A percentile compares a stretch with the other conserved stretches of the same genome.
Evolutionary conservation across 92 coral and sea anemone species (phyloP).

Genomic region (Ricordea florida): DNA sequence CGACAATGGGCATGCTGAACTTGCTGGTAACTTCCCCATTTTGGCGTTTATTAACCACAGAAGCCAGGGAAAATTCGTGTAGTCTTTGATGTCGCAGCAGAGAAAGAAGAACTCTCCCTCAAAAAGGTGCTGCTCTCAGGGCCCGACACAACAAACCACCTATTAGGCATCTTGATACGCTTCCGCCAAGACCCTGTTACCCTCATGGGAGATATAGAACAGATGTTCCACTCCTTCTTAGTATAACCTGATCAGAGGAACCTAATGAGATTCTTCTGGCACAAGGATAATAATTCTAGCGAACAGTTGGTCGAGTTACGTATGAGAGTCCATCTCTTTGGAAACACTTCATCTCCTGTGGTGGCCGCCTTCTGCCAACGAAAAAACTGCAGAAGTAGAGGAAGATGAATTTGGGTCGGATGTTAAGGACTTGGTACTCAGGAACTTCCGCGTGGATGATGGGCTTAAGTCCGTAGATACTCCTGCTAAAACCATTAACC

Average conservation of each 20-base stretch:
- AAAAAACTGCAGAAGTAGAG: too few species aligned
- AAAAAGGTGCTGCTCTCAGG: constrained; percentile 46
- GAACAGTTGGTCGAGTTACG: constrained; percentile 28
- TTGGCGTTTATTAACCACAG: constrained; percentile 47
- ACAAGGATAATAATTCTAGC: constrained; percentile 37
- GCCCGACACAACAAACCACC: constrained; percentile 35
- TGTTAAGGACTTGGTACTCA: too few species aligned
- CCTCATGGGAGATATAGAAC: constrained; percentile 51
- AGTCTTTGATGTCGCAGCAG: constrained; percentile 57
- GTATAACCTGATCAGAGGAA: constrained; percentile 33
- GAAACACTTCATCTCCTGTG: constrained; percentile 55
- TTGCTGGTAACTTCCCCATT: constrained; percentile 43
- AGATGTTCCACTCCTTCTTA: constrained; percentile 55
- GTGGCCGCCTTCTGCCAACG: constrained; percentile 55
- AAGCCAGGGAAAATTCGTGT: constrained; percentile 43
- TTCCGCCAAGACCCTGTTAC: constrained; percentile 46
- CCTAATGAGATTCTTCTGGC: constrained; percentile 51
- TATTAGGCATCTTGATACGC: constrained; percentile 45
- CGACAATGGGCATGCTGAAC: constrained; percentile 46
- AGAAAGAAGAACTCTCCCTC: constrained; percentile 36
- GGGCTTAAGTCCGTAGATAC: too few species aligned
- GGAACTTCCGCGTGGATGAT: too few species aligned
- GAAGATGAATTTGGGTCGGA: too few species aligned
- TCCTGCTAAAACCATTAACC: too few species aligned
- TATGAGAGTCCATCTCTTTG: constrained; percentile 40